Base-by-base conservation (phyloP, 2,888 invertebrate genomes). In the Alviniconcha strummeri region DNA sequence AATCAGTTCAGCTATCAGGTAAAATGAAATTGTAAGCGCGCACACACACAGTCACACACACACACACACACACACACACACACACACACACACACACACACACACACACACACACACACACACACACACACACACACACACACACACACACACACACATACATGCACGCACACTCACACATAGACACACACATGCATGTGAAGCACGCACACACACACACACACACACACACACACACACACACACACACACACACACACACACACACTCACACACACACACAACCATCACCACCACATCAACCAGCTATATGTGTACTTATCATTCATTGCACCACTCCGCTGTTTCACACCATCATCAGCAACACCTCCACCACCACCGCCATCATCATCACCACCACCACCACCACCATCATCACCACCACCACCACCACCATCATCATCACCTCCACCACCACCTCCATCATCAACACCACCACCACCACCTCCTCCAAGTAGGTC, bases 101-200 rank as follows among this genome's bases (percentile, higher is more conserved):
- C 4, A 64, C 15, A 64, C 64, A 64, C 1, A 4, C 64, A 64
- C 64, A 64, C 64, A 64, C 64, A 64, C 64, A 64, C 64, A 64
- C 64, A 13, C 64, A 64, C 64, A 64, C 64, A 15, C 69, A 69
- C 69, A 6, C 69, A 69, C 17, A 13, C 69, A 13, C 69, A 17
- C 69, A 17, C 69, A 69, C 69, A 69, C 69, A 69, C 6, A 69
- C 69, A n/a, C 69, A 69, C 69, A 69, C 69, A 69, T 7, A 69
- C 69, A 69, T 7, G 6, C 69, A 69, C 69, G 6, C 69, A 69
- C 69, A 69, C 69, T 5, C 69, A 69, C 69, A 69, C 69, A 60
- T 4, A 60, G 9, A 60, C 60, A 60, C 60, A 60, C 4, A 60
- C 60, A 60, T 13, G 13, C 60, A 60, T 36, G 36, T 1, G 36